Evolutionary conservation across 2,113 vertebrate genomes (phyloP).

Genomic region (Sebastes schlegelii): DNA sequence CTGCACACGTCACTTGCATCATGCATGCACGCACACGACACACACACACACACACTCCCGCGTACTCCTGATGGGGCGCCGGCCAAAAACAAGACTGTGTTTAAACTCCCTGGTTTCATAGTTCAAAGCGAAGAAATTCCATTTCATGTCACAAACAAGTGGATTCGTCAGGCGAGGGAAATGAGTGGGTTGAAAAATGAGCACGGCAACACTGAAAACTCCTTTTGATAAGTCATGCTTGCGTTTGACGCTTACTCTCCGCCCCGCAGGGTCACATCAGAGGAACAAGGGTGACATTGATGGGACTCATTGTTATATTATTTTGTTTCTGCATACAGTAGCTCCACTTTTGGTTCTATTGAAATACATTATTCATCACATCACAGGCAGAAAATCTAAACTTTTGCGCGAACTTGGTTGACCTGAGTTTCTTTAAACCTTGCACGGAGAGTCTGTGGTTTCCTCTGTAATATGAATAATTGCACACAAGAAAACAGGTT

Average conservation of each 20-base stretch:
- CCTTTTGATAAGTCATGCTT: conserved; percentile 58
- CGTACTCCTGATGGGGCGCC: conserved; percentile 27
- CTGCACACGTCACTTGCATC: conserved; percentile 12
- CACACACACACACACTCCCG: conserved; percentile 4
- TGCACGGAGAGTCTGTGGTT: background rate
- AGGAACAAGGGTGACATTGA: conserved; percentile 50
- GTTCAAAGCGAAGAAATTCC: conserved; percentile 60
- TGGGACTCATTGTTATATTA: conserved; percentile 18
- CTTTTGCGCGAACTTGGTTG: background rate
- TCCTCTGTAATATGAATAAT: background rate
- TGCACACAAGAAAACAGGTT: background rate
- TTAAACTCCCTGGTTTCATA: conserved; percentile 49
- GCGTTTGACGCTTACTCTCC: conserved; percentile 27
- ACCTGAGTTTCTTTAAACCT: conserved; percentile 1
- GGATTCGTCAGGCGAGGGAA: conserved; percentile 44
- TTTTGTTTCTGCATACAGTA: conserved; percentile 10
- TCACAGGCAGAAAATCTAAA: background rate
- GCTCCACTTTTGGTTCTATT: conserved; percentile 5
- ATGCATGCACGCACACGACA: conserved; percentile 7
- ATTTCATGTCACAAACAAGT: conserved; percentile 54
- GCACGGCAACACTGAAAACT: conserved; percentile 27
- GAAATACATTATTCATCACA: conserved; percentile 24
- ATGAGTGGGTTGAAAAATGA: conserved; percentile 52
- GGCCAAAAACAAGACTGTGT: conserved; percentile 28
- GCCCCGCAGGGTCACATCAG: conserved; percentile 47